Percentiles rank a stretch among this genome's conserved stretches.
phyloP scores from a whole-genome alignment of 2,113 vertebrate genomes.

The Nesoenas mayeri region DNA sequence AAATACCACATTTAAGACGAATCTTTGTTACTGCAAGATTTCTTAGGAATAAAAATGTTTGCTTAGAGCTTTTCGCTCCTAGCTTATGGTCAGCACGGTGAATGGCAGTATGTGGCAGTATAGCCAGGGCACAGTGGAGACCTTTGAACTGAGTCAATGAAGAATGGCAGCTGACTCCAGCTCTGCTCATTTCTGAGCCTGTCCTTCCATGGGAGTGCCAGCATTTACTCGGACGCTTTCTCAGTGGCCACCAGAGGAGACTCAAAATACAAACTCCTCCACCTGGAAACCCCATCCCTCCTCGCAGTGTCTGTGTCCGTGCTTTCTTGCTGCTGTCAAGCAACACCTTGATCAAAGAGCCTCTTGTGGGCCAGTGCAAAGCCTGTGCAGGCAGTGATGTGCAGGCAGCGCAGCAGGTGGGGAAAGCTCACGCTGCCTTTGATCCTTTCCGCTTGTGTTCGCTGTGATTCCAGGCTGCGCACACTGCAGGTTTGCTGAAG shows the following conservation, averaged over 20 bases:
- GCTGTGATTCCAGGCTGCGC: accelerated
- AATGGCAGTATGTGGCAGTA: not conserved
- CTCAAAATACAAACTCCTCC: not conserved
- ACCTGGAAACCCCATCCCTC: not conserved
- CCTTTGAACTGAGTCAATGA: not conserved
- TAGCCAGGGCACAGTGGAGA: not conserved
- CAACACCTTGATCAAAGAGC: not conserved
- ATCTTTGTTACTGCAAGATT: not conserved
- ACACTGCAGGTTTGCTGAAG: not conserved
- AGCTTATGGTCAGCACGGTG: not conserved
- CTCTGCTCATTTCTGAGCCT: not conserved
- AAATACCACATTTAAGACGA: not conserved
- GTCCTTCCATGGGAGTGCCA: not conserved
- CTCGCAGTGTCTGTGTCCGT: accelerated
- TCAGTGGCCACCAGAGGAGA: not conserved
- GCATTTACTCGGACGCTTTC: not conserved
- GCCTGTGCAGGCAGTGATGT: not conserved
- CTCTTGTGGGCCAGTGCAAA: accelerated
- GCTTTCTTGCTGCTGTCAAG: not conserved
- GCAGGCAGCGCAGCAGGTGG: not conserved
- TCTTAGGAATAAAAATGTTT: constrained; percentile 12
- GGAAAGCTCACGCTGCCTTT: not conserved
- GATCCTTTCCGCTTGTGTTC: not conserved
- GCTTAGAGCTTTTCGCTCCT: not conserved
- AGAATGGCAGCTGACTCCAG: not conserved